Evolutionary conservation across 1,140 invertebrate species (phyloP), one percentile per base, ranked within the genome.

Genomic region (Nasonia giraulti): DNA sequence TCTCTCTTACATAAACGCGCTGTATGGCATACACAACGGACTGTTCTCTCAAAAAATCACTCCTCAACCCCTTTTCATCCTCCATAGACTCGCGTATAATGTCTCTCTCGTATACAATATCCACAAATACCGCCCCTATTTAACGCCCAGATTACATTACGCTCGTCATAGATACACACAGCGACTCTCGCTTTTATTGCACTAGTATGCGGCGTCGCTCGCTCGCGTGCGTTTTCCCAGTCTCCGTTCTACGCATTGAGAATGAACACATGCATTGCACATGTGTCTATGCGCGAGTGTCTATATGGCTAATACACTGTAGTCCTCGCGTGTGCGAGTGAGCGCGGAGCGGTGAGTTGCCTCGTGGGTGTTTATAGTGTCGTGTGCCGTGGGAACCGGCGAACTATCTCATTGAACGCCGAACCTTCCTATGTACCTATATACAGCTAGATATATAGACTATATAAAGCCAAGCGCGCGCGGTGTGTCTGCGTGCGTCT

Each of bases 311-410:
- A 44, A 44, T 8, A 44, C 40, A 44, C 40, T 44, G 40, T 44
- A 44, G 6, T 40, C 5, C 7, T 20, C 2, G 71, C 7, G 12
- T 66, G 40, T 40, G 68, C 68, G 37, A 4, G 47, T 37, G 7
- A n/a, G 20, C 50, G 47, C 6, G 20, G 37, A 17, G 31, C 23
- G 0, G 37, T 17, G 37, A 78, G 10, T 62, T 71, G 73, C 62
- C 75, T 78, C 33, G 85, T 86, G 55, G 81, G 85, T 83, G 77
- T 83, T 83, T 80, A 83, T 86, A 73, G 81, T 86, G 85, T 86
- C 85, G 85, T 83, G 81, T n/a, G 50, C 81, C 85, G 85, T 86
- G 85, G 81, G 85, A 86, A 86, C 80, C 84, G 77, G 69, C 80
- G 82, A 69, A 79, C 81, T 83, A 83, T 80, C 76, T 83, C 50